phyloP scores from a whole-genome alignment of 2,797 vertebrate genomes.

The Paguma larvata region DNA sequence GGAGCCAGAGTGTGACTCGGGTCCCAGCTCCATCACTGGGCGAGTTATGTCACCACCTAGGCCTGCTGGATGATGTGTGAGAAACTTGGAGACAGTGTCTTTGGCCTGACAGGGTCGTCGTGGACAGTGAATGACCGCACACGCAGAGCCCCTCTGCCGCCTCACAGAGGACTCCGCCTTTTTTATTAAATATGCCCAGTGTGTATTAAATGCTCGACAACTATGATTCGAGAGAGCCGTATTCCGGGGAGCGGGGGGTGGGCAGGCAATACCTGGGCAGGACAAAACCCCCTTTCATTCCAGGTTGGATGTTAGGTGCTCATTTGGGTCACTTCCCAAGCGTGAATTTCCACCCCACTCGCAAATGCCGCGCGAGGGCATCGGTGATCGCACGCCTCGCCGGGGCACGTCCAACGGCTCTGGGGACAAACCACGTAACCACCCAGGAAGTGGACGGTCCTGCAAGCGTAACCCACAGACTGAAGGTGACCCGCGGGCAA shows the following conservation, averaged over 20 bases:
- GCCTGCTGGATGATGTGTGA: background rate
- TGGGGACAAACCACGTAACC: background rate
- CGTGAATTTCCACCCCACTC: background rate
- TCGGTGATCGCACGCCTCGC: background rate
- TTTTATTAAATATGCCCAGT: background rate
- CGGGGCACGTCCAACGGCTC: background rate
- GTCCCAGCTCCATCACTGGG: background rate
- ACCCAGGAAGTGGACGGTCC: background rate
- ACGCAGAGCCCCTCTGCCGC: background rate
- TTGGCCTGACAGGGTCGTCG: fast-evolving
- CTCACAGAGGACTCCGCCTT: too few relatives aligned
- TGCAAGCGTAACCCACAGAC: background rate
- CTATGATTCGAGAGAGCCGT: background rate
- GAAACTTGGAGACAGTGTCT: background rate
- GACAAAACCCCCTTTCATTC: background rate
- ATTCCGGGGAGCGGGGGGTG: too few relatives aligned
- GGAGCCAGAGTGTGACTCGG: background rate
- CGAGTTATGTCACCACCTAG: background rate
- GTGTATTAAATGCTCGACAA: background rate
- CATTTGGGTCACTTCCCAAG: background rate
- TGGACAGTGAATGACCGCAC: background rate
- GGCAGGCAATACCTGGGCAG: background rate
- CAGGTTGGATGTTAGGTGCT: background rate
- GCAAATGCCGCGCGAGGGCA: background rate
- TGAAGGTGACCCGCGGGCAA: background rate